Evolutionary conservation across 2,888 invertebrate species (phyloP).

Genomic region (Eubasilissa splendida): DNA sequence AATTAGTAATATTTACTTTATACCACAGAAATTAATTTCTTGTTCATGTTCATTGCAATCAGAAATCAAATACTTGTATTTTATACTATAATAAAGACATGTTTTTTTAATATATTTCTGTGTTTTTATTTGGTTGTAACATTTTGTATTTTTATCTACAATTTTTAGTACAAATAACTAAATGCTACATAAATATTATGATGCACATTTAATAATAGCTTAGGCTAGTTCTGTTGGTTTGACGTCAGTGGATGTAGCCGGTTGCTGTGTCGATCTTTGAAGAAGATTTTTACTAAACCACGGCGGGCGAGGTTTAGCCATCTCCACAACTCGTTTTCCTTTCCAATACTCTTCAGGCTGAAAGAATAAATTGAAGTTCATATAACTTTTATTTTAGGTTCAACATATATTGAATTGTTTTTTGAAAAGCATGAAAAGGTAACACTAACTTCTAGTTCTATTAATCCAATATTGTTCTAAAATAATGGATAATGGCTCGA

Average conservation of each 20-base stretch:
- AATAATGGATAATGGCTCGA: too few relatives aligned
- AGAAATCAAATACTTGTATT: not conserved
- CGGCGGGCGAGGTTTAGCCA: constrained; percentile 86
- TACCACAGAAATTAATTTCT: not conserved
- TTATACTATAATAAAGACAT: not conserved
- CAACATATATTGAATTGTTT: too few relatives aligned
- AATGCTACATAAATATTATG: not conserved
- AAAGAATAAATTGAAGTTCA: constrained; percentile 2
- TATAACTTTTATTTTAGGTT: too few relatives aligned
- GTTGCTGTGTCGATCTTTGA: constrained; percentile 82
- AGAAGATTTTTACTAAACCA: constrained; percentile 93
- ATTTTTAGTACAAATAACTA: not conserved
- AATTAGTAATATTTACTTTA: constrained; percentile 2
- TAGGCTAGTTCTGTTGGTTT: constrained; percentile 83
- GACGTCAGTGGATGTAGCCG: constrained; percentile 80
- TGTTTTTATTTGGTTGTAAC: too few relatives aligned
- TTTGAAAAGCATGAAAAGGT: too few relatives aligned
- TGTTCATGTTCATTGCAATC: not conserved
- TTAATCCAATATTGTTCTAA: too few relatives aligned
- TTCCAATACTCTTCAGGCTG: constrained; percentile 75
- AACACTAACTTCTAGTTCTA: too few relatives aligned
- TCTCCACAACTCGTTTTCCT: constrained; percentile 87
- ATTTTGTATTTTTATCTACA: too few relatives aligned
- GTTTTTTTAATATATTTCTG: not conserved
- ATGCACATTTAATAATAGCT: constrained; percentile 56